A percentile compares a stretch with the other conserved stretches of the same genome.
These are phyloP conservation scores for Neoaliturus tenellus DNA, from an alignment of 2,888 invertebrate genomes.

Conservation along the genomic window DNA sequence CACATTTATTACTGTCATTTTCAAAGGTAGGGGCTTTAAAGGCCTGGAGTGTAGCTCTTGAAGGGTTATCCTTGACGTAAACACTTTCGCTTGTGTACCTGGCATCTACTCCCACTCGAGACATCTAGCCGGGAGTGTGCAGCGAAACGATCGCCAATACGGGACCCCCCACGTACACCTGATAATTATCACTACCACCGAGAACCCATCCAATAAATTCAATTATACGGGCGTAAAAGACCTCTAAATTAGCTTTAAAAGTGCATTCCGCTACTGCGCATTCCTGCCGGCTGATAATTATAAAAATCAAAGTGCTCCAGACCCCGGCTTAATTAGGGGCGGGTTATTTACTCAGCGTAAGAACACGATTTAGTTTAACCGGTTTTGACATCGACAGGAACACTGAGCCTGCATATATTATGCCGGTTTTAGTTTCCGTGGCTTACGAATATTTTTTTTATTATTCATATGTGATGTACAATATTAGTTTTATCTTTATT, in stretches of 20 bases:
- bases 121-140: background rate
- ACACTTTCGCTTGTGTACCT: too few relatives aligned
- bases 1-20: too few relatives aligned
- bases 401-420: too few relatives aligned
- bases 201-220: slow-evolving; percentile 42
- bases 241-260: slow-evolving; percentile 29
- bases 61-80: too few relatives aligned
- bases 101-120: too few relatives aligned
- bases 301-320: slow-evolving; percentile 24
- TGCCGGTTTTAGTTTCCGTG: too few relatives aligned
- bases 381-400: background rate
- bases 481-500: too few relatives aligned
- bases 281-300: slow-evolving; percentile 5
- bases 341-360: background rate
- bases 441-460: too few relatives aligned
- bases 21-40: too few relatives aligned
- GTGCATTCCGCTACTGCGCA: slow-evolving; percentile 35
- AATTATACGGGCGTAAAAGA: slow-evolving; percentile 34
- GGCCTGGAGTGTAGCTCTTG: too few relatives aligned
- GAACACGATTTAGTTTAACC: background rate
- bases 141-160: background rate
- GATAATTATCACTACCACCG: slow-evolving; percentile 31
- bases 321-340: slow-evolving; percentile 21
- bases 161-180: slow-evolving; percentile 16
- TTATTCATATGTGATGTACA: too few relatives aligned